These are phyloP conservation scores for Agrochola circellaris DNA, from an alignment of 2,888 invertebrate species.

Conservation along the genomic window DNA sequence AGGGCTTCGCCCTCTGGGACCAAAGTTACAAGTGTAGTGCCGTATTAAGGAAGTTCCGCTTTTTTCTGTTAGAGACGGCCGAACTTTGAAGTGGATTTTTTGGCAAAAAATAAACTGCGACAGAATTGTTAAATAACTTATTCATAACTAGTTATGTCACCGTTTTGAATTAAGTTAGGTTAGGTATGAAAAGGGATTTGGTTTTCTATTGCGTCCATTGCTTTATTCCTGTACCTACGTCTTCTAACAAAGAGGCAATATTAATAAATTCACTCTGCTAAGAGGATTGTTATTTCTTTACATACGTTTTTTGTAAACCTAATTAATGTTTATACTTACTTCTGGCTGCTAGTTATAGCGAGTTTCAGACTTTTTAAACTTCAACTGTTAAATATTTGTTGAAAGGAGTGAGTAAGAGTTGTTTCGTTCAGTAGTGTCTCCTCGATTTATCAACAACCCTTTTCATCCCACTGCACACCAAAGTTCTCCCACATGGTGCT, in stretches of 20 bases:
- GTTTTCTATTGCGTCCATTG: neutral
- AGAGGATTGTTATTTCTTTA: neutral
- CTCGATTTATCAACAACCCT: neutral
- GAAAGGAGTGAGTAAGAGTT: neutral
- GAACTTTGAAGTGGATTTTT: constrained; percentile 55
- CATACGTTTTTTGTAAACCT: neutral
- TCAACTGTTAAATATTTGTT: neutral
- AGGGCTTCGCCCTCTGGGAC: constrained; percentile 57
- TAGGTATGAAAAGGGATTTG: neutral
- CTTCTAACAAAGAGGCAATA: neutral
- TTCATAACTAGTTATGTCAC: constrained; percentile 37
- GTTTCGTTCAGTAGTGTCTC: neutral
- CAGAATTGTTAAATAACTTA: constrained; percentile 43
- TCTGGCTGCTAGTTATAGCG: neutral
- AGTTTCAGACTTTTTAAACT: neutral
- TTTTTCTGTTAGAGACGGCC: constrained; percentile 46
- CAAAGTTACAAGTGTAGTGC: constrained; percentile 51
- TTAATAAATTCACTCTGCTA: neutral
- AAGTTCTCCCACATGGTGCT: no score
- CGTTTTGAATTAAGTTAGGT: constrained; percentile 21
- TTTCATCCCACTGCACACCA: no score
- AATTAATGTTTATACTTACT: neutral
- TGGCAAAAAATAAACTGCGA: constrained; percentile 30
- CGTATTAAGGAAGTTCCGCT: constrained; percentile 56
- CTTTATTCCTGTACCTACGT: neutral